Conservation (phyloP, 2,113 vertebrate species). For the Leuciscus idus region DNA sequence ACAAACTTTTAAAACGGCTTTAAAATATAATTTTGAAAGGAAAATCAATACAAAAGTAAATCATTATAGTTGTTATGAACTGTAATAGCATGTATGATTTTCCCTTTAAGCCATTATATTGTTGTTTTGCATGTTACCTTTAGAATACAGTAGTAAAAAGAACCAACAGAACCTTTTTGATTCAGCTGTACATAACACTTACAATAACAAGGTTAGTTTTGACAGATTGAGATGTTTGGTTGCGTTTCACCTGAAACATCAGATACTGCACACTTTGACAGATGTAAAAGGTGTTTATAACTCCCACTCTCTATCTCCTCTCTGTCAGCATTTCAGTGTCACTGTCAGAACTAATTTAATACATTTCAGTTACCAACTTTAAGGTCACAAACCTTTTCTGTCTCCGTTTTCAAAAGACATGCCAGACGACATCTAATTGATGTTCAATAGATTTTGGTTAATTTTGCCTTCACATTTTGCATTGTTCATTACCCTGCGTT, state of each 20-base stretch:
- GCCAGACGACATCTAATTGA: background rate
- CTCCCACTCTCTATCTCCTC: slow-evolving; percentile 3
- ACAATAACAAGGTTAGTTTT: slow-evolving; percentile 10
- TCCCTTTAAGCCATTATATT: background rate
- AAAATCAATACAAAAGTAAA: background rate
- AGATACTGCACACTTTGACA: background rate
- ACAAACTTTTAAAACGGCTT: background rate
- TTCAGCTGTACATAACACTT: background rate
- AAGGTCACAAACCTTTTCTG: background rate
- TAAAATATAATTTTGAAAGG: background rate
- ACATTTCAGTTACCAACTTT: slow-evolving; percentile 6
- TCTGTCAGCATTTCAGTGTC: background rate
- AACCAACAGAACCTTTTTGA: background rate
- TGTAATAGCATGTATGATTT: background rate
- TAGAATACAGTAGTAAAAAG: background rate
- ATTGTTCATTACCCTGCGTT: background rate
- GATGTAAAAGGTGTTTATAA: slow-evolving; percentile 23
- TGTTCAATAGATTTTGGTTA: background rate
- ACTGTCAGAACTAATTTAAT: slow-evolving; percentile 7
- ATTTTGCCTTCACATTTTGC: slow-evolving; percentile 11
- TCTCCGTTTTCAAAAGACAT: background rate
- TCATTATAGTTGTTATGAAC: background rate
- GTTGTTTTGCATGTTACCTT: background rate
- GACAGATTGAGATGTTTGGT: slow-evolving; percentile 26
- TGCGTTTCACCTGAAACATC: slow-evolving; percentile 19